Evolutionary conservation across 2,888 invertebrate species (phyloP).

Genomic region (Troilus luridus): DNA sequence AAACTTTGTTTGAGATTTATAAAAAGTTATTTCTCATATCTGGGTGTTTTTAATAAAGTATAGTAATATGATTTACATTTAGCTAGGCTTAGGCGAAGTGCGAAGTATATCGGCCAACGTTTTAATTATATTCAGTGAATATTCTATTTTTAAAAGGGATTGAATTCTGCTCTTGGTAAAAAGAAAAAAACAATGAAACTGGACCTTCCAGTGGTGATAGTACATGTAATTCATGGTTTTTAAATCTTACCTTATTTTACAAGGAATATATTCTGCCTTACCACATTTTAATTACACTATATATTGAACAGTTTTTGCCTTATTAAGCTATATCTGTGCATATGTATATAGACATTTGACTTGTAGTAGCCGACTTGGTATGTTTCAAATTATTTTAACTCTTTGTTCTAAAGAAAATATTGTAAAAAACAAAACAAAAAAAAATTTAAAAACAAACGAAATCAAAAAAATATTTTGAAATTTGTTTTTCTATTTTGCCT

Average conservation of each 20-base stretch:
- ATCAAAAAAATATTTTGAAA: not conserved
- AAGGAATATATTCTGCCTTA: slow-evolving; percentile 57
- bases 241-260: slow-evolving; percentile 56
- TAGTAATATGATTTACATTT: slow-evolving; percentile 22
- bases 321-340: slow-evolving; percentile 57
- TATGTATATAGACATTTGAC: slow-evolving; percentile 57
- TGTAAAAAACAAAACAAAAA: not conserved
- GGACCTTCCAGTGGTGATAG: slow-evolving; percentile 52
- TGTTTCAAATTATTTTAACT: slow-evolving; percentile 33
- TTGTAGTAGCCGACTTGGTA: slow-evolving; percentile 44
- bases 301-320: slow-evolving; percentile 56
- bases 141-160: slow-evolving; percentile 48
- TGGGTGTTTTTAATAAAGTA: slow-evolving; percentile 20
- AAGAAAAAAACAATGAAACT: slow-evolving; percentile 44
- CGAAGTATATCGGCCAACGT: slow-evolving; percentile 6
- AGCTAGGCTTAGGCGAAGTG: slow-evolving; percentile 48
- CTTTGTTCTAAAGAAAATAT: slow-evolving; percentile 34
- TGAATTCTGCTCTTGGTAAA: slow-evolving; percentile 51
- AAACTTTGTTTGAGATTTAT: slow-evolving; percentile 37
- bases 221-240: slow-evolving; percentile 59
- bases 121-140: slow-evolving; percentile 57
- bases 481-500: not conserved
- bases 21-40: not conserved
- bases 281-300: slow-evolving; percentile 55
- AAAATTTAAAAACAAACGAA: not conserved